These are phyloP conservation scores for Aptenodytes forsteri DNA, from an alignment of 2,113 vertebrate genomes.

Conservation along the genomic window DNA sequence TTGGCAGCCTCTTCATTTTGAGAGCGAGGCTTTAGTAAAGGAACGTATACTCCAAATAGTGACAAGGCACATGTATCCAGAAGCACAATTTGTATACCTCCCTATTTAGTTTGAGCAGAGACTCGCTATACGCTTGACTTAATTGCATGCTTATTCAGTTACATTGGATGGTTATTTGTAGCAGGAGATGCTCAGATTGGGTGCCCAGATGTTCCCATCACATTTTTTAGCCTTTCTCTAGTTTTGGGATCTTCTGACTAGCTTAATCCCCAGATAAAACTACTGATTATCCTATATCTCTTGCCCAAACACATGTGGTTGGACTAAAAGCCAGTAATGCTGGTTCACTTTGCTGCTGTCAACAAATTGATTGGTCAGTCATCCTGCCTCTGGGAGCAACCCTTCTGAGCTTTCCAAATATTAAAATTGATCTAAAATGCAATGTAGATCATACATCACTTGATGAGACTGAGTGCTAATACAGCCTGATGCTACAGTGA, in stretches of 20 bases:
- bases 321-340: slow-evolving; percentile 12
- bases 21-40: background rate
- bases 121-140: background rate
- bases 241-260: slow-evolving; percentile 1
- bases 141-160: background rate
- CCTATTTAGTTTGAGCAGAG: background rate
- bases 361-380: slow-evolving; percentile 11
- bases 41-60: background rate
- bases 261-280: slow-evolving; percentile 15
- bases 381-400: background rate
- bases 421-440: slow-evolving; percentile 44
- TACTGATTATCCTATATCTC: background rate
- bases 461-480: background rate
- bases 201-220: background rate
- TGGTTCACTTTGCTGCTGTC: background rate
- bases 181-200: background rate
- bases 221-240: background rate
- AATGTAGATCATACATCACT: background rate
- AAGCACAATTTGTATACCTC: background rate
- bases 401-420: slow-evolving; percentile 25
- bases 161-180: background rate
- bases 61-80: background rate
- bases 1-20: background rate
- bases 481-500: background rate
- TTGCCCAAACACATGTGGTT: background rate